These are phyloP conservation scores for Macrosiphum euphorbiae DNA, from an alignment of 2,888 invertebrate genomes.

Conservation along the genomic window DNA sequence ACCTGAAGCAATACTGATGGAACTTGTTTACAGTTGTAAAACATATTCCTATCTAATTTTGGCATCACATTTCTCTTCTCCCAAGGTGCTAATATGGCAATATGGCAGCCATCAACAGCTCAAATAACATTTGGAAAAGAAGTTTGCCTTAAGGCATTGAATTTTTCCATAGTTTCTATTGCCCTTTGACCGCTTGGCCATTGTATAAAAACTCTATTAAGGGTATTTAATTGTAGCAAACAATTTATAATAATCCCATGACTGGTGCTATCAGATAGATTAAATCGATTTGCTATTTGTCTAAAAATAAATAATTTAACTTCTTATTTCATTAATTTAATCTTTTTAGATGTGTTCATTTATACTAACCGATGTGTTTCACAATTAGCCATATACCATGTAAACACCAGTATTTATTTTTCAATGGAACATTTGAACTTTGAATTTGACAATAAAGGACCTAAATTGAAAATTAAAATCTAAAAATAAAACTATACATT, in stretches of 20 bases:
- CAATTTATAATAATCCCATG: neutral
- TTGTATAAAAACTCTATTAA: neutral
- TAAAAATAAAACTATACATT: no score
- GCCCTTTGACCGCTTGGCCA: neutral
- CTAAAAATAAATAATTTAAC: neutral
- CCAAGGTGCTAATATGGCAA: neutral
- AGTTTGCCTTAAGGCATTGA: neutral
- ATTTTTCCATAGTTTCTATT: neutral
- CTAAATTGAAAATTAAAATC: no score
- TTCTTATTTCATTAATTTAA: no score
- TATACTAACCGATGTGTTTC: no score
- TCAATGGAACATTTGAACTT: no score
- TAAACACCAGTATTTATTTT: no score
- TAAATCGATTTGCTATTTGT: slow-evolving; percentile 9
- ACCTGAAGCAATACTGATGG: neutral
- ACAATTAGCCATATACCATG: no score
- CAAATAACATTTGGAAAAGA: slow-evolving; percentile 12
- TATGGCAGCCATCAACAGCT: neutral
- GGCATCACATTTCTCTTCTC: neutral
- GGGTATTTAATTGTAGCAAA: neutral
- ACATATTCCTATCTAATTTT: neutral
- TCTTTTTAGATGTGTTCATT: no score
- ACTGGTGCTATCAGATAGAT: slow-evolving; percentile 9
- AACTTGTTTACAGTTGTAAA: slow-evolving; percentile 1
- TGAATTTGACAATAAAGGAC: no score